Evolutionary conservation across 2,113 vertebrate species (phyloP), one percentile per base, ranked within the genome.

Genomic region (Lophochroa leadbeateri): DNA sequence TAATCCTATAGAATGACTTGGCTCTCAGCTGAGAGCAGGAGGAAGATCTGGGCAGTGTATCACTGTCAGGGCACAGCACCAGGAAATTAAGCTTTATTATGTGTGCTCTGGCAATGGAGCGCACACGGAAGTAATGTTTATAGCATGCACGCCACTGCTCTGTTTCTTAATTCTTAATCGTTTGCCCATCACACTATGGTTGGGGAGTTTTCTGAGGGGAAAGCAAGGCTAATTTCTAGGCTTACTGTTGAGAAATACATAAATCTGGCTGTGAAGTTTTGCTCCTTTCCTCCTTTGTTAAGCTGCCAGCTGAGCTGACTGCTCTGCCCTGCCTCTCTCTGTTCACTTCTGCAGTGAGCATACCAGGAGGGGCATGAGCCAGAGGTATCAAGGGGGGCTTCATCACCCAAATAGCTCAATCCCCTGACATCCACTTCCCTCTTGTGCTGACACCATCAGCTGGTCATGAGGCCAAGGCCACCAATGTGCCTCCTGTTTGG

Each of bases 21-120:
- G 65, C 69, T 92, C 23, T 70, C 88, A 95, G 82, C 37, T 81
- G 76, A 64, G 74, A 96, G 92, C 81, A 47, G 86, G 69, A 89
- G 79, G 95, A 95, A 97, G 83, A 76, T 96, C 95, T 97, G 92
- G 86, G 94, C 64, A 82, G 46, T 61, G 61, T 90, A 37, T 94
- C 93, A 69, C 86, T 71, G 83, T 86, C 95, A 82, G 93, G 96
- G 95, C 88, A 61, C 20, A 0, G 90, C 93, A 92, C 63, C 88
- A 97, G 96, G 96, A 96, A 96, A 93, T 95, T 82, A 65, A 87
- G 72, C 52, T 96, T 94, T 92, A 93, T 78, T 79, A 70, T 72
- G 72, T 79, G 83, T 58, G 68, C 53, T 81, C 82, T 95, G 88
- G 81, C 77, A 89, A 80, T 3, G 0, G 9, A 82, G n/a, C 0